Evolutionary conservation across 2,113 vertebrate genomes (phyloP), one percentile per base, ranked within the genome.

Genomic region (Gobiocypris rarus): DNA sequence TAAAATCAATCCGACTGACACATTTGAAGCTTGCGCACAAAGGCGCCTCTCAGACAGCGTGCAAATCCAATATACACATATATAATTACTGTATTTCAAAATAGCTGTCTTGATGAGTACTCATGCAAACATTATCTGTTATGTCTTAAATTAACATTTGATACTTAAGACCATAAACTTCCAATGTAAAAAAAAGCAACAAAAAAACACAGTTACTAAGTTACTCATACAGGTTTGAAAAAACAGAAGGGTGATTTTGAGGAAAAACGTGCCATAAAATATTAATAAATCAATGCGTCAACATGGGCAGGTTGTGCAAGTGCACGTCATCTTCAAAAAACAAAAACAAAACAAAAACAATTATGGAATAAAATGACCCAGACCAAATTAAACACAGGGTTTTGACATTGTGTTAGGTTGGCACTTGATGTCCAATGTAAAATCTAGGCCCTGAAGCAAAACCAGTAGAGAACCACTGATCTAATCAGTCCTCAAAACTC

Each of bases 401-500:
- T 24, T 43, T 45, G 38, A 5, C n/a, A 71, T 13, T 1, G 3
- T 38, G 17, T 69, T 38, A 19, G 31, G 63, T 38, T 3, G 4
- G 15, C 31, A 38, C 3, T 67, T 69, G 9, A 48, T 26, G n/a
- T 45, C 69, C 34, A 45, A 14, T 45, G 69, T 45, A 71, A 14
- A 73, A n/a, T 73, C 11, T 5, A 5, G 31, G 67, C 0, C 34
- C 19, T 73, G 5, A 14, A 73, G 41, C 69, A 45, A 73, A 73
- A 45, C 41, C 22, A 15, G 41, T 24, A 1, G 4, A 71, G 41
- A 73, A 73, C 34, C 8, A 17, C 7, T 76, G 14, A 59, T 76
- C 4, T 52, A 74, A 83, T 65, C 58, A n/a, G 22, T 15, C 59
- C 54, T 76, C 19, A 58, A 58, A 76, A 76, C 81, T 48, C 31